A percentile compares a stretch with the other conserved stretches of the same genome.
Evolutionary conservation across 2,888 invertebrate genomes (phyloP).

Genomic region (Rhagonycha lutea): DNA sequence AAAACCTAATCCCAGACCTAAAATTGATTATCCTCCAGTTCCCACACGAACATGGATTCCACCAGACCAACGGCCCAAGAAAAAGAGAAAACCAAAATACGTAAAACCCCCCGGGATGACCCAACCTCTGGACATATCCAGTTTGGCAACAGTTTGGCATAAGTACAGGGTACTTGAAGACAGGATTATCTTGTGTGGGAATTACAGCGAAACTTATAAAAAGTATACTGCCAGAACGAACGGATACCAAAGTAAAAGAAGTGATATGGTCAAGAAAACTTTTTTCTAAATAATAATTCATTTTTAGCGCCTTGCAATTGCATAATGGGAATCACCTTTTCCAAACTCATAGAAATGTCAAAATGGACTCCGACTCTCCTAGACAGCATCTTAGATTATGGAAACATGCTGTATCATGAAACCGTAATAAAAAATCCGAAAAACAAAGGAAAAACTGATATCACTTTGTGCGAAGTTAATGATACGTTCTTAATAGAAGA

Average conservation of each 20-base stretch:
- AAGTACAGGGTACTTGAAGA: slow-evolving; percentile 40
- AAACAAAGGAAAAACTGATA: slow-evolving; percentile 34
- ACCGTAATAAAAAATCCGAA: slow-evolving; percentile 38
- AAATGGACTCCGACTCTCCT: slow-evolving; percentile 64
- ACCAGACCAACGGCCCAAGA: slow-evolving; percentile 39
- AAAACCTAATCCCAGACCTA: slow-evolving; percentile 19
- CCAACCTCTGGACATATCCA: slow-evolving; percentile 43
- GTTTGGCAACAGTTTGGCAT: slow-evolving; percentile 49
- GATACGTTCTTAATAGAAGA: slow-evolving; percentile 43
- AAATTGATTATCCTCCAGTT: slow-evolving; percentile 49
- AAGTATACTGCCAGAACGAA: slow-evolving; percentile 44
- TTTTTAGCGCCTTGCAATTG: slow-evolving; percentile 53
- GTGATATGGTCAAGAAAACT: not conserved
- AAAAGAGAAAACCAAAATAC: slow-evolving; percentile 35
- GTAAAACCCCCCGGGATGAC: slow-evolving; percentile 45
- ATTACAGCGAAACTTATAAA: slow-evolving; percentile 44
- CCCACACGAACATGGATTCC: slow-evolving; percentile 50
- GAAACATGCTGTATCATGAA: slow-evolving; percentile 57
- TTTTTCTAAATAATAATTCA: not conserved
- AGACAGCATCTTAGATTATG: slow-evolving; percentile 60
- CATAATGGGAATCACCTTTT: slow-evolving; percentile 61
- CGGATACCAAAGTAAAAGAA: slow-evolving; percentile 46
- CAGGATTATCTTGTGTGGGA: slow-evolving; percentile 43
- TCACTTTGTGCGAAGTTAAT: slow-evolving; percentile 42
- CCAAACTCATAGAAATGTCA: slow-evolving; percentile 60